These are phyloP conservation scores for Coendou prehensilis DNA, from an alignment of 2,797 vertebrate genomes.

Conservation along the genomic window DNA sequence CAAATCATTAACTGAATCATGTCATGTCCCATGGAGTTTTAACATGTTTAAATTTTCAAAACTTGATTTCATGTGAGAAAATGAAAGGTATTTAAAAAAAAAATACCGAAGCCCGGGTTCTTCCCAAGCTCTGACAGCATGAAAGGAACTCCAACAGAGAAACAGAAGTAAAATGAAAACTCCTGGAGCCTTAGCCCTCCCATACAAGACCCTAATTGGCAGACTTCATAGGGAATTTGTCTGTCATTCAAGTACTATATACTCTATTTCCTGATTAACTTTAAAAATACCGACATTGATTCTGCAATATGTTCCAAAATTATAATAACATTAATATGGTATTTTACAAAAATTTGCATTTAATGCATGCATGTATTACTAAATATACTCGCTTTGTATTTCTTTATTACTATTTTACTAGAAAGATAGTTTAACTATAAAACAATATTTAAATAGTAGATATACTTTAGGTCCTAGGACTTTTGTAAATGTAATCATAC, in stretches of 20 bases:
- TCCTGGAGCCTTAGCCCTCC: constrained; percentile 61
- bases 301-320: constrained; percentile 52
- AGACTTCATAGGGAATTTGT: constrained; percentile 61
- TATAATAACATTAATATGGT: constrained; percentile 36
- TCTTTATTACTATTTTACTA: neutral
- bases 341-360: constrained; percentile 29
- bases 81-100: constrained; percentile 63
- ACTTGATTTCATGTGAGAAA: constrained; percentile 67
- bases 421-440: constrained; percentile 40
- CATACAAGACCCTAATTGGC: constrained; percentile 65
- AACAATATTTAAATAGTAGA: no score
- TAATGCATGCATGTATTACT: constrained; percentile 3
- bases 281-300: constrained; percentile 48
- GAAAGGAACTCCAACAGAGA: constrained; percentile 70
- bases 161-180: constrained; percentile 66
- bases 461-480: neutral
- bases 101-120: constrained; percentile 42
- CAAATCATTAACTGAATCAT: constrained; percentile 70
- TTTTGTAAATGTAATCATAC: constrained; percentile 42
- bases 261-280: constrained; percentile 63
- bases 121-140: constrained; percentile 76
- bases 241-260: constrained; percentile 56
- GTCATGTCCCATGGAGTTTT: constrained; percentile 70
- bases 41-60: constrained; percentile 71
- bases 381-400: neutral